Evolutionary conservation across 2,113 vertebrate genomes (phyloP), one percentile per base, ranked within the genome.

Genomic region (Prietella phreatophila): DNA sequence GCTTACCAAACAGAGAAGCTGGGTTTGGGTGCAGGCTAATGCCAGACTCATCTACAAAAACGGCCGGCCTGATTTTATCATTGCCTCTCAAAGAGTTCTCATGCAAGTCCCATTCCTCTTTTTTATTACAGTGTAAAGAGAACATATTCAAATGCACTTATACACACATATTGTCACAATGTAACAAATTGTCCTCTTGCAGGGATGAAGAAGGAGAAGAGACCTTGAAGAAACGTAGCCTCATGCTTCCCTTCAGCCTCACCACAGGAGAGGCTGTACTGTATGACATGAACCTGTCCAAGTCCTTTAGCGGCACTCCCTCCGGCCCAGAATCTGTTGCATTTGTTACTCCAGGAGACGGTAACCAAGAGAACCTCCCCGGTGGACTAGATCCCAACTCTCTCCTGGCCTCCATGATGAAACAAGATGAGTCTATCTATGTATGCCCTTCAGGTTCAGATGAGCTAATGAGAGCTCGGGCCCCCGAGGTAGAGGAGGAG

Each of bases 1-100:
- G 88, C 94, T 97, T 79, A 94, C 95, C 86, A 97, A 97, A 94
- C 93, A 93, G 83, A 96, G 94, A 56, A 90, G 93, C 85, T 97
- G 97, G 97, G 42, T 95, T 22, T 97, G 97, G 96, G 82, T 97
- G 22, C 96, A 97, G 92, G 95, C 96, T 80, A 97, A 96, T 33
- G 96, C 96, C 13, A 96, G 96, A 11, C 92, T 97, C 63, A 93
- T 97, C 86, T 97, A 97, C 93, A 97, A 96, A 93, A 97, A 97
- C 33, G 96, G 96, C 81, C 95, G 93, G 88, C 96, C 97, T 0
- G 96, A 97, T 91, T 97, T 95, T 81, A 95, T 97, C 90, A 97
- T 97, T 27, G 93, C 96, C 36, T 96, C 96, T 0, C 96, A 97
- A 86, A 95, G 95, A 91, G 94, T 96, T 33, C 94, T 97, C 25